phyloP scores from a whole-genome alignment of 2,888 invertebrate genomes.

The Orthosia incerta region DNA sequence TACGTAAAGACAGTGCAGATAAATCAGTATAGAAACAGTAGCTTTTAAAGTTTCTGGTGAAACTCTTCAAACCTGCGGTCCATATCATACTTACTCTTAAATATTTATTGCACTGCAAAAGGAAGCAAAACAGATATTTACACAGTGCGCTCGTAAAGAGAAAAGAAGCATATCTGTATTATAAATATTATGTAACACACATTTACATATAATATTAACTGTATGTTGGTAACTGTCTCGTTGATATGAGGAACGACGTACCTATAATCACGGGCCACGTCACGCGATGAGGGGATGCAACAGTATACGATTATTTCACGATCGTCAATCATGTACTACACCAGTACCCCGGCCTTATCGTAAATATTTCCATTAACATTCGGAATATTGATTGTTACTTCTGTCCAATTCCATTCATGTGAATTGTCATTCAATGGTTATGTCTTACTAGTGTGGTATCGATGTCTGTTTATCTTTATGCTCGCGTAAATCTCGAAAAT shows the following conservation, averaged over 20 bases:
- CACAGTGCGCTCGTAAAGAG: background rate
- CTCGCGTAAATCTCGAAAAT: conserved; percentile 30
- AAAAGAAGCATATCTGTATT: conserved; percentile 29
- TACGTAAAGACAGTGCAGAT: background rate
- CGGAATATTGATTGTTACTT: conserved; percentile 39
- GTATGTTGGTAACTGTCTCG: conserved; percentile 40
- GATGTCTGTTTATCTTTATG: conserved; percentile 32
- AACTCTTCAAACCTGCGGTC: background rate
- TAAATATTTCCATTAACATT: conserved; percentile 34
- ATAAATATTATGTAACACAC: conserved; percentile 42
- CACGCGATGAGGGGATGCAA: conserved; percentile 68
- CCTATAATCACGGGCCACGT: conserved; percentile 51
- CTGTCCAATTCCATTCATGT: conserved; percentile 32
- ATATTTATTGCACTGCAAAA: conserved; percentile 23
- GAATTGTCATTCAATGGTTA: conserved; percentile 7
- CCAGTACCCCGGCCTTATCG: conserved; percentile 27
- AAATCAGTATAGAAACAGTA: background rate
- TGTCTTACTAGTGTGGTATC: conserved; percentile 6
- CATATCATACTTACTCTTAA: background rate
- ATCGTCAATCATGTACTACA: conserved; percentile 28
- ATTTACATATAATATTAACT: conserved; percentile 52
- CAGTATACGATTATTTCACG: conserved; percentile 41
- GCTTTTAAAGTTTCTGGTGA: background rate
- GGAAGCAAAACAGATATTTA: conserved; percentile 20
- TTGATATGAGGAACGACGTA: conserved; percentile 48